A percentile compares a stretch with the other conserved stretches of the same genome.
Evolutionary conservation across 2,888 invertebrate species (phyloP).

Genomic region (Aelia acuminata): DNA sequence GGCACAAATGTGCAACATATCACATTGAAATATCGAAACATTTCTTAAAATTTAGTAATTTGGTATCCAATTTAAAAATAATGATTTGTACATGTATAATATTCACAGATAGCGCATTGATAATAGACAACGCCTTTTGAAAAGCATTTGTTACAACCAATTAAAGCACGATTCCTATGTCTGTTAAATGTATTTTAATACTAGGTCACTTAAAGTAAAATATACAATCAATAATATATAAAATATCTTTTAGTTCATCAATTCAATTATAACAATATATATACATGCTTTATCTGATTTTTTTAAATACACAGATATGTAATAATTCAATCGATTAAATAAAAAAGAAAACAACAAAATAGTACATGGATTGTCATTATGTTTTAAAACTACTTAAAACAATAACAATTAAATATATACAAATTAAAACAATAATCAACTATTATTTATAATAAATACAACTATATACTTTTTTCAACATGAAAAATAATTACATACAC

Average conservation of each 20-base stretch:
- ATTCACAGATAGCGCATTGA: conserved; percentile 45
- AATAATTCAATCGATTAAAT: conserved; percentile 42
- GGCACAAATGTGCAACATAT: conserved; percentile 57
- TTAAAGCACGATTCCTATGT: conserved; percentile 50
- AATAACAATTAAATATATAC: conserved; percentile 49
- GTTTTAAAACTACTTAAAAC: conserved; percentile 33
- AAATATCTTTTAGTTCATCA: conserved; percentile 49
- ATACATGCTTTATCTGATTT: conserved; percentile 3
- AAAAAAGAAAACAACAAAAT: conserved; percentile 51
- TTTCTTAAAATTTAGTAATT: conserved; percentile 53
- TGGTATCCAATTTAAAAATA: conserved; percentile 46
- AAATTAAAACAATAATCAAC: conserved; percentile 20
- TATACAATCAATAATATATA: conserved; percentile 49
- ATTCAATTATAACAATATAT: conserved; percentile 52
- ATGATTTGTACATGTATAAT: conserved; percentile 47
- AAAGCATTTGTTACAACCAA: conserved; percentile 51
- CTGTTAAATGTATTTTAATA: conserved; percentile 29
- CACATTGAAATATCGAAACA: conserved; percentile 47
- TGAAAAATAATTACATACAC: conserved; percentile 49
- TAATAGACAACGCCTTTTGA: conserved; percentile 46
- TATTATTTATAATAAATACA: conserved; percentile 56
- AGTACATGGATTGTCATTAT: conserved; percentile 52
- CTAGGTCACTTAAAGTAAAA: conserved; percentile 50
- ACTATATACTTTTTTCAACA: conserved; percentile 46
- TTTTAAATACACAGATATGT: conserved; percentile 50